Conservation (phyloP, 1,140 invertebrate species). For the Drosophila baimaii region DNA sequence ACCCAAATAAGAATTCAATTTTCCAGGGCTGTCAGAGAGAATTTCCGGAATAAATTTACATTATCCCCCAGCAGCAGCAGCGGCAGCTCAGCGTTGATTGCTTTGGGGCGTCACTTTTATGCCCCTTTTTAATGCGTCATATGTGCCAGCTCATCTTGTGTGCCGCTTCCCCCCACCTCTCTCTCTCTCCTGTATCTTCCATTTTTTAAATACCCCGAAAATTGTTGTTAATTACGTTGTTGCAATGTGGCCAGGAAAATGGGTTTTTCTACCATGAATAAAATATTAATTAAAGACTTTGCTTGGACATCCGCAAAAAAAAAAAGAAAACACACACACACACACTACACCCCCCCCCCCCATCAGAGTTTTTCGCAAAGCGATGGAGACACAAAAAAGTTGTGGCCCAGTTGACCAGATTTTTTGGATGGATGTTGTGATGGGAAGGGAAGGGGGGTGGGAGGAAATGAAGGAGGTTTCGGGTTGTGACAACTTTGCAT, state of each 20-base stretch:
- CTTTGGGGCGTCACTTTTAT: slow-evolving; percentile 43
- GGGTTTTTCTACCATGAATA: slow-evolving; percentile 60
- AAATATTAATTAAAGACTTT: slow-evolving; percentile 81
- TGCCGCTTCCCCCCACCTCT: neutral
- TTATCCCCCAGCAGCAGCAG: slow-evolving; percentile 34
- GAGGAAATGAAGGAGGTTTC: slow-evolving; percentile 1
- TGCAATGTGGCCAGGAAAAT: slow-evolving; percentile 49
- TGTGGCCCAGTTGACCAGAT: slow-evolving; percentile 44
- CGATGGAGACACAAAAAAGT: slow-evolving; percentile 21
- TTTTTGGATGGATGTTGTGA: slow-evolving; percentile 45
- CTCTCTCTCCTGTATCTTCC: neutral
- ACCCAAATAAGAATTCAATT: slow-evolving; percentile 56
- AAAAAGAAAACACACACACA: neutral
- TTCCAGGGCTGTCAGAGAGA: slow-evolving; percentile 40
- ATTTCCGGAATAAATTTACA: slow-evolving; percentile 61
- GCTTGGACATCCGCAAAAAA: slow-evolving; percentile 35
- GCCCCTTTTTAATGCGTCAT: slow-evolving; percentile 52
- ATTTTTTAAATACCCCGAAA: slow-evolving; percentile 64
- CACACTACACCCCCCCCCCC: slow-evolving; percentile 4
- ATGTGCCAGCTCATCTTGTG: slow-evolving; percentile 45
- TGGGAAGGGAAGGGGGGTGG: neutral
- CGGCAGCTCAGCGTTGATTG: slow-evolving; percentile 31
- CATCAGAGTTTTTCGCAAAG: slow-evolving; percentile 1
- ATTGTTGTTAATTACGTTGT: slow-evolving; percentile 73
- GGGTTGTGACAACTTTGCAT: slow-evolving; percentile 59